phyloP scores from a whole-genome alignment of 2,888 invertebrate genomes.

The Chloromyia formosa region DNA sequence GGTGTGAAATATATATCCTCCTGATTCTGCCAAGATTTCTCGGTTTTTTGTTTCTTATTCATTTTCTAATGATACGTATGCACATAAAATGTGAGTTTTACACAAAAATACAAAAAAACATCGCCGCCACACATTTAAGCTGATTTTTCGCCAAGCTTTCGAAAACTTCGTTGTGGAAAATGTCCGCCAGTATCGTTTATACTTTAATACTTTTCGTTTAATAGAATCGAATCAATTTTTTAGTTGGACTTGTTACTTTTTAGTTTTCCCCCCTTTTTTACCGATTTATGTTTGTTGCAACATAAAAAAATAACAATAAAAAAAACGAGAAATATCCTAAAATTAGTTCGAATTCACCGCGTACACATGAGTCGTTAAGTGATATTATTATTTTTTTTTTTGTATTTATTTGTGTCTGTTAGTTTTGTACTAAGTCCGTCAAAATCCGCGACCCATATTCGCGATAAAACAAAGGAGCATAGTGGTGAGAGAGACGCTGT shows the following conservation, averaged over 20 bases:
- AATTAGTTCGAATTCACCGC: too few species aligned
- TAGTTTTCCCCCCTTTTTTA: neutral
- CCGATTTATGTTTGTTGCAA: neutral
- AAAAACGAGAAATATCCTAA: too few species aligned
- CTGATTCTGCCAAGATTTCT: too few species aligned
- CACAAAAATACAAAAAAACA: too few species aligned
- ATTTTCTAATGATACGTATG: too few species aligned
- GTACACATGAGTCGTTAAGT: too few species aligned
- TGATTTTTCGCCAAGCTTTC: too few species aligned
- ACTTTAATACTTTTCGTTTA: constrained; percentile 29
- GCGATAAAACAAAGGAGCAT: constrained; percentile 25
- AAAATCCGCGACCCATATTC: constrained; percentile 50
- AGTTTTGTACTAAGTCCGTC: constrained; percentile 53
- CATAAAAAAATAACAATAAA: constrained; percentile 6
- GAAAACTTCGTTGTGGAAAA: neutral
- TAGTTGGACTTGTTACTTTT: constrained; percentile 7
- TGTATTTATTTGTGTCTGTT: neutral
- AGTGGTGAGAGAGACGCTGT: constrained; percentile 7
- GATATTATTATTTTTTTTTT: neutral
- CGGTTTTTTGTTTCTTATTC: too few species aligned
- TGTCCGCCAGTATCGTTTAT: constrained; percentile 35
- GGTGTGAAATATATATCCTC: too few species aligned
- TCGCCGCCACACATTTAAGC: too few species aligned
- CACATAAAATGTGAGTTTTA: too few species aligned
- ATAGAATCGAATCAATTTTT: constrained; percentile 9